Percentiles rank a stretch among this genome's conserved stretches.
Evolutionary conservation across 2,113 vertebrate species (phyloP).

Genomic region (Anhinga anhinga): DNA sequence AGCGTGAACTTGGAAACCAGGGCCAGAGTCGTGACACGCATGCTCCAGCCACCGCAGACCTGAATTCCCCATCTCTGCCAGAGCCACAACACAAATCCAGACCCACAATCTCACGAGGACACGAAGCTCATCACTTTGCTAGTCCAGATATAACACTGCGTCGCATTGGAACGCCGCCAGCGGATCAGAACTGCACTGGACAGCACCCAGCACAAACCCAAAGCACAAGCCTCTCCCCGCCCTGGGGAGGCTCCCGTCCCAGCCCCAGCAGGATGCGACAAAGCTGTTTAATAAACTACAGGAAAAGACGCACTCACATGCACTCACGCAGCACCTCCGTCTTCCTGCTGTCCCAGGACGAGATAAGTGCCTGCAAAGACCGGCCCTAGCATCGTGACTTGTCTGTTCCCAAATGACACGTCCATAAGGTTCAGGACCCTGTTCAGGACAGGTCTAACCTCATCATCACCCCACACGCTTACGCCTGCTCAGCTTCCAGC

Average conservation of each 20-base stretch:
- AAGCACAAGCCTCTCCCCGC: not conserved
- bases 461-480: accelerated
- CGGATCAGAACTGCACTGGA: not conserved
- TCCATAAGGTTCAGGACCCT: not conserved
- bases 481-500: not conserved
- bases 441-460: not conserved
- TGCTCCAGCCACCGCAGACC: not conserved
- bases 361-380: accelerated
- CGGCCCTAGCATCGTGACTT: accelerated
- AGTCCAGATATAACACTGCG: accelerated
- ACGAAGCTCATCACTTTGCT: accelerated
- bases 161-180: accelerated
- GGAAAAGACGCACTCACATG: not conserved
- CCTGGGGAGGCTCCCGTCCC: not conserved
- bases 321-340: not conserved
- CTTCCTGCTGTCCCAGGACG: not conserved
- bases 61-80: accelerated
- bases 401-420: accelerated
- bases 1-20: not conserved
- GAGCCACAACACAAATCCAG: not conserved
- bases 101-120: accelerated
- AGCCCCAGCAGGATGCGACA: not conserved
- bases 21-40: accelerated
- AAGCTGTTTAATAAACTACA: not conserved
- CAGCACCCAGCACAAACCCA: not conserved